Evolutionary conservation across 2,797 vertebrate species (phyloP), one percentile per base, ranked within the genome.

Genomic region (Salmo trutta): DNA sequence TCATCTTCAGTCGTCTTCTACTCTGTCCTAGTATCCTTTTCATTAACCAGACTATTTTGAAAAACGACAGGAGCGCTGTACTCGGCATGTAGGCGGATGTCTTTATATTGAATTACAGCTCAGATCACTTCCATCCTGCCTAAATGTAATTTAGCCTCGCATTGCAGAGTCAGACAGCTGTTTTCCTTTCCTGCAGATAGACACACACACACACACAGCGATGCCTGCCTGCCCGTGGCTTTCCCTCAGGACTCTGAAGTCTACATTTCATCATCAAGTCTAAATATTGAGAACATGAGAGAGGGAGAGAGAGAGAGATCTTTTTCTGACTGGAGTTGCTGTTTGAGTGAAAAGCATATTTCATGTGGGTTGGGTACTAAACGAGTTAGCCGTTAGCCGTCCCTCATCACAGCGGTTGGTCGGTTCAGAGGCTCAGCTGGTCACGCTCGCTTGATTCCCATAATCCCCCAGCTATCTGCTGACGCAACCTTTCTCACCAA

Each of bases 291-390:
- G 10, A 12, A 12, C 8, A 5, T 6, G 33, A 33, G 4, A 0
- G 31, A 33, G 31, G 1, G 4, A 4, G 41, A 47, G 41, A 47
- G 41, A 12, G 41, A 47, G 41, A 47, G 10, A 12, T 47, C 2
- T 59, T 19, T 59, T 59, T 59, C n/a, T 59, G 17, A 59, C n/a
- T 59, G 17, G 1, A 56, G 6, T 59, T 87, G 87, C 86, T 88
- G 87, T 85, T 86, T 89, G 86, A 74, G 84, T 87, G 69, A 89
- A 90, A 90, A 88, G 84, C 82, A 90, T 85, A 83, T 90, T 89
- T 86, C 85, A 90, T 88, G 82, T 21, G 81, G 0, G 41, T 14
- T 47, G 77, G 70, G 77, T 71, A 77, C 76, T 84, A 84, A 89
- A 88, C 82, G 77, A 47, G 82, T 85, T 84, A 73, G 81, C 79